A percentile compares a stretch with the other conserved stretches of the same genome.
These are phyloP conservation scores for Sialis fuliginosa DNA, from an alignment of 2,888 invertebrate species.

Conservation along the genomic window DNA sequence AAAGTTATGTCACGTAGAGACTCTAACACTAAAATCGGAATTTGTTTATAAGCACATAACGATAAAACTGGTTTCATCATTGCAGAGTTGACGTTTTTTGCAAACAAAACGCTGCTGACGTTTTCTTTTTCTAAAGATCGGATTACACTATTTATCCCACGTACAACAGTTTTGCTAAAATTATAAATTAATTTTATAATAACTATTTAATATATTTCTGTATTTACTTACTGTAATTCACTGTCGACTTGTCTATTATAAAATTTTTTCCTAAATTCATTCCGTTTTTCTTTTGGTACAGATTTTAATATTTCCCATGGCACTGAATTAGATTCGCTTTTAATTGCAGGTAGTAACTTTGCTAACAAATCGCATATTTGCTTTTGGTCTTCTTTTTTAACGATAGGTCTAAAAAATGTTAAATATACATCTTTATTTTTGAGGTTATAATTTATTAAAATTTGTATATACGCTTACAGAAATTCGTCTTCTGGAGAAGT, in stretches of 20 bases:
- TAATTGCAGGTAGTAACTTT: background rate
- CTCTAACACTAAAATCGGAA: background rate
- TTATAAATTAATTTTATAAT: background rate
- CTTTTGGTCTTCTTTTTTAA: background rate
- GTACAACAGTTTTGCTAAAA: slow-evolving; percentile 3
- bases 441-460: background rate
- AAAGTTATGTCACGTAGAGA: background rate
- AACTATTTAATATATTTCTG: background rate
- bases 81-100: background rate
- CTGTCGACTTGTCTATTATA: background rate
- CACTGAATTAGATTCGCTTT: background rate
- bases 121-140: slow-evolving; percentile 2
- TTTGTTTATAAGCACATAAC: background rate
- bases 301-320: slow-evolving; percentile 1
- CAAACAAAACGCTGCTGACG: background rate
- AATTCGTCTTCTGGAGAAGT: no score
- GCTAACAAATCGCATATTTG: background rate
- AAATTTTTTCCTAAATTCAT: slow-evolving; percentile 1
- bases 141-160: slow-evolving; percentile 2
- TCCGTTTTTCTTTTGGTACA: background rate
- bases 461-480: no score
- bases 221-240: slow-evolving; percentile 1
- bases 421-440: background rate
- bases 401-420: background rate
- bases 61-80: background rate